Evolutionary conservation across 2,113 vertebrate genomes (phyloP), one percentile per base, ranked within the genome.

Genomic region (Saguinus midas): DNA sequence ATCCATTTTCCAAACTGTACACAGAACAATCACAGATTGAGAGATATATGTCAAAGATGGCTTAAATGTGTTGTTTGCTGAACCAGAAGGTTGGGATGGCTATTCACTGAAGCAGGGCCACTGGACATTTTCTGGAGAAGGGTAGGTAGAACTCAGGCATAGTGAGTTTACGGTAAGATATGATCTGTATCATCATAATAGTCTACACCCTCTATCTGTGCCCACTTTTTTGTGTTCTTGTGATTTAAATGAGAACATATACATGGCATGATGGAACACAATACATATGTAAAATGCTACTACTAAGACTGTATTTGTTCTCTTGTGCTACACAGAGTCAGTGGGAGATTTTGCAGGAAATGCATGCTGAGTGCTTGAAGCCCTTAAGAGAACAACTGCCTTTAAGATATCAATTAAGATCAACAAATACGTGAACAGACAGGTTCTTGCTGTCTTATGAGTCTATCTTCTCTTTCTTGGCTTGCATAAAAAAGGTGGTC

Each of bases 401-500:
- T 95, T 94, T 89, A 93, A 96, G 92, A 90, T 96, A 97, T 57
- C 95, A 95, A 95, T 93, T 92, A 96, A 84, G 80, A 92, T 96
- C 93, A 97, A 84, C 75, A 96, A 88, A 64, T 82, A 96, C 43
- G 25, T 89, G 52, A 50, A 32, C 18, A 96, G 61, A 45, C 40
- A 84, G 68, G 37, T 6, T 80, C 50, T 95, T 78, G 7, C 17
- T 94, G 32, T 82, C 50, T 61, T 93, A 66, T 35, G n/a, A 81
- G 21, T 70, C 70, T 81, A 3, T 90, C 82, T 86, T 95, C 25
- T 21, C 29, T 95, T 96, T 64, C 79, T 94, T 93, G 70, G 35
- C 8, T 91, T 90, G 7, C 55, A 78, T 64, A 66, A 91, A 87
- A 78, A 81, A 0, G 23, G 37, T 72, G 1, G 6, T 35, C 52